phyloP scores from a whole-genome alignment of 2,888 invertebrate species.

The Apantesis nais region DNA sequence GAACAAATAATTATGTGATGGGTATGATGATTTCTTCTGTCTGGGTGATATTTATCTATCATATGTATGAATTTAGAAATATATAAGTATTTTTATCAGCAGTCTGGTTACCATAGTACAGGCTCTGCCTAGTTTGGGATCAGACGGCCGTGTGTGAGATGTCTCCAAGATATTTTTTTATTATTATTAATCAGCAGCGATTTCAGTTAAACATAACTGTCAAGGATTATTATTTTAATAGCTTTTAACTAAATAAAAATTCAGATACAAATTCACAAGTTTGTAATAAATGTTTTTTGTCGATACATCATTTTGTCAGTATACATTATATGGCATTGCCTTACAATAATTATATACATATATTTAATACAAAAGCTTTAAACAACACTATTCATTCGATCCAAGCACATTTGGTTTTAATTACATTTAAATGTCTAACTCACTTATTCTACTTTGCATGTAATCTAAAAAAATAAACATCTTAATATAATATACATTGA shows the following conservation, averaged over 20 bases:
- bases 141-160: too few relatives aligned
- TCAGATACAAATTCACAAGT: constrained; percentile 16
- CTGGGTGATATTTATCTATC: too few relatives aligned
- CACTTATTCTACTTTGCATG: not conserved
- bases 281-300: constrained; percentile 18
- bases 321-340: constrained; percentile 47
- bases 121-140: too few relatives aligned
- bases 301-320: constrained; percentile 46
- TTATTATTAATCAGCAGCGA: too few relatives aligned
- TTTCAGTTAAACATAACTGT: not conserved
- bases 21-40: too few relatives aligned
- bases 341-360: constrained; percentile 43
- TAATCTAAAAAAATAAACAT: not conserved
- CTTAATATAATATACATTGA: not conserved
- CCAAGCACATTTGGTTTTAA: not conserved
- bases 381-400: not conserved
- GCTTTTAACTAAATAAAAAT: constrained; percentile 1
- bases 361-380: constrained; percentile 54
- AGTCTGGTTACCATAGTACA: too few relatives aligned
- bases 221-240: not conserved
- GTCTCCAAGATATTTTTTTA: too few relatives aligned
- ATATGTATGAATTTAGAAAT: too few relatives aligned
- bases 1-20: too few relatives aligned
- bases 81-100: too few relatives aligned
- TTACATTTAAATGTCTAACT: not conserved